phyloP scores from a whole-genome alignment of 2,888 invertebrate genomes.

The Lathronympha strigana region DNA sequence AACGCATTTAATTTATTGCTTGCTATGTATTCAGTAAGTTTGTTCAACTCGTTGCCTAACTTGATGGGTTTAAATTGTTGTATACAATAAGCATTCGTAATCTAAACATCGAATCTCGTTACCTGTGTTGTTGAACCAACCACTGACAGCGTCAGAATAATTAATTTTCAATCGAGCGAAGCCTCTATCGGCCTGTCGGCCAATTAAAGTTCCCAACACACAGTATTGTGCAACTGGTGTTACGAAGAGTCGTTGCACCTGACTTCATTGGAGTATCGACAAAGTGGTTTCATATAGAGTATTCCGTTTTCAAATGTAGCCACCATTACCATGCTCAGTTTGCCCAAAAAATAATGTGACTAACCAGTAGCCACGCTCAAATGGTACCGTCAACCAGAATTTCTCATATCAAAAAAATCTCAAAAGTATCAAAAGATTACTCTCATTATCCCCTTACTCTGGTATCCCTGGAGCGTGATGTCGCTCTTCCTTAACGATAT shows the following conservation, averaged over 20 bases:
- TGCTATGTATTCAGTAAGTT: constrained; percentile 6
- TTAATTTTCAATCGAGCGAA: constrained; percentile 34
- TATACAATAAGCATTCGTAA: constrained; percentile 34
- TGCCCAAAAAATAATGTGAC: too few relatives aligned
- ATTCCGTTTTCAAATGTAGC: not conserved
- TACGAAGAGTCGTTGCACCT: constrained; percentile 57
- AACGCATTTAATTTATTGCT: constrained; percentile 5
- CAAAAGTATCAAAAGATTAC: not conserved
- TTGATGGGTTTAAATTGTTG: constrained; percentile 22
- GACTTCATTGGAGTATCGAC: not conserved
- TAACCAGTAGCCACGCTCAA: too few relatives aligned
- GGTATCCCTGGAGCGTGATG: constrained; percentile 26
- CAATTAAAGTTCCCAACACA: constrained; percentile 48
- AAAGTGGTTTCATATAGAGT: not conserved
- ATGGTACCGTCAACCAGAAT: too few relatives aligned
- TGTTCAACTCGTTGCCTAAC: constrained; percentile 32
- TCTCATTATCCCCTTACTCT: not conserved
- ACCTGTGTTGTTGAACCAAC: constrained; percentile 30
- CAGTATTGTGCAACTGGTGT: constrained; percentile 54
- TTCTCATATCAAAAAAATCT: not conserved
- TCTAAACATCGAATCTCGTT: constrained; percentile 32
- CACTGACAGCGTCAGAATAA: constrained; percentile 35
- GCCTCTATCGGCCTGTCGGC: constrained; percentile 41
- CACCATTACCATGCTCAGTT: not conserved
- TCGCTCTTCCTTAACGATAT: constrained; percentile 30